A percentile compares a stretch with the other conserved stretches of the same genome.
These are phyloP conservation scores for Clarias batrachus DNA, from an alignment of 2,113 vertebrate species.

Conservation along the genomic window DNA sequence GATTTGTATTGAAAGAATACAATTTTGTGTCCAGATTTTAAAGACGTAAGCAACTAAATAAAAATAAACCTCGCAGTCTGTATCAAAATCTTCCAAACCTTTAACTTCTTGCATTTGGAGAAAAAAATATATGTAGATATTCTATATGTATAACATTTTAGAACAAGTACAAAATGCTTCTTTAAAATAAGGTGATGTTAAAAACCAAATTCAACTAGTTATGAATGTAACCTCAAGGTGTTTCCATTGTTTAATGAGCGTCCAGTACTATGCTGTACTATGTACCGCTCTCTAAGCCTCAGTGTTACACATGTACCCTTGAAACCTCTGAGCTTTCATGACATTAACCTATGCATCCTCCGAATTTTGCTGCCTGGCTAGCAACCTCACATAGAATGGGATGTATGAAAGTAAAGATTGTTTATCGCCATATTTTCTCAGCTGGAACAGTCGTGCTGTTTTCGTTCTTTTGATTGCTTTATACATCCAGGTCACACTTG, in stretches of 20 bases:
- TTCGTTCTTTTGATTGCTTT: not conserved
- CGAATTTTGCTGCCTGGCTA: not conserved
- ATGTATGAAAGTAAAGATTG: not conserved
- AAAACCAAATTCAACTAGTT: not conserved
- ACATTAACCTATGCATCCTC: not conserved
- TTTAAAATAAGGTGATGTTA: not conserved
- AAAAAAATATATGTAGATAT: too few species aligned
- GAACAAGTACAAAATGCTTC: not conserved
- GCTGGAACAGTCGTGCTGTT: not conserved
- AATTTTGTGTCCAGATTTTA: not conserved
- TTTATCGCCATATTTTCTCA: not conserved
- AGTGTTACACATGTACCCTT: not conserved
- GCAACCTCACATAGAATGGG: slow-evolving; percentile 14
- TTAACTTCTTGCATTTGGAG: not conserved
- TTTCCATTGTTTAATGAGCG: slow-evolving; percentile 26
- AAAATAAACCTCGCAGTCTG: not conserved
- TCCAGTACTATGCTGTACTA: slow-evolving; percentile 13
- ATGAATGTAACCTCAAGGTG: not conserved
- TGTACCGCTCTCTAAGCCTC: not conserved
- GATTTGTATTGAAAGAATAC: not conserved
- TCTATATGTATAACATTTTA: not conserved
- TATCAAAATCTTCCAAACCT: not conserved
- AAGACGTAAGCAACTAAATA: not conserved
- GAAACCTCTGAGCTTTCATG: not conserved
- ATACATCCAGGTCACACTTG: slow-evolving; percentile 18